These are phyloP conservation scores for Acrocephalus kingi DNA, from an alignment of 2,113 vertebrate genomes.

Conservation along the genomic window DNA sequence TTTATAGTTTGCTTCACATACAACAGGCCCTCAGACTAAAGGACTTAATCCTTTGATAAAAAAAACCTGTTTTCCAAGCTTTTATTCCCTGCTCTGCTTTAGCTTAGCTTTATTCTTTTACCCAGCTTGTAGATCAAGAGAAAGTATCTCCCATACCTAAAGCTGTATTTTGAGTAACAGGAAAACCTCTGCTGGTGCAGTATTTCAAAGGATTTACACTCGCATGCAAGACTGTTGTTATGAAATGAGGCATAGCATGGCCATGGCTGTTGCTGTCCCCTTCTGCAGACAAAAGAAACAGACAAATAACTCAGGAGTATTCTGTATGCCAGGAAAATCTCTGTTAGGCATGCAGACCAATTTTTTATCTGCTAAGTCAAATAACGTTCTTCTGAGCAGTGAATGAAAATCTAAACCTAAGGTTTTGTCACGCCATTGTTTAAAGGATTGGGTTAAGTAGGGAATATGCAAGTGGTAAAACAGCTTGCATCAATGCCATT, in stretches of 20 bases:
- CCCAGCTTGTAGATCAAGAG: not conserved
- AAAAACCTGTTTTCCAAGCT: not conserved
- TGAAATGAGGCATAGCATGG: not conserved
- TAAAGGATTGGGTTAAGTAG: not conserved
- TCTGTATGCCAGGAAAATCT: not conserved
- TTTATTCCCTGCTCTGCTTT: not conserved
- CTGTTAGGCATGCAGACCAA: not conserved
- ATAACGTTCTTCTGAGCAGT: not conserved
- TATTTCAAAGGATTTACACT: not conserved
- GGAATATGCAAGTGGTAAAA: not conserved
- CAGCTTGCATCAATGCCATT: not conserved
- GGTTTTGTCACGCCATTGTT: not conserved
- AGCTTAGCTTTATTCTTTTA: not conserved
- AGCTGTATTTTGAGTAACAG: not conserved
- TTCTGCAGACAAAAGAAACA: not conserved
- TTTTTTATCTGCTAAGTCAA: not conserved
- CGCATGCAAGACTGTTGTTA: fast-evolving
- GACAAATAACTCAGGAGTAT: not conserved
- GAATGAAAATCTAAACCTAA: not conserved
- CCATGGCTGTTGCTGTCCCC: not conserved
- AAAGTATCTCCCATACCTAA: not conserved
- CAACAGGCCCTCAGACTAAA: not conserved
- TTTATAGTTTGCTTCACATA: not conserved
- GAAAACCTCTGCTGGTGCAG: not conserved
- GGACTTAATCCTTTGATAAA: not conserved